Conservation (phyloP, 2,888 invertebrate species). For the Drosophila leonis region DNA sequence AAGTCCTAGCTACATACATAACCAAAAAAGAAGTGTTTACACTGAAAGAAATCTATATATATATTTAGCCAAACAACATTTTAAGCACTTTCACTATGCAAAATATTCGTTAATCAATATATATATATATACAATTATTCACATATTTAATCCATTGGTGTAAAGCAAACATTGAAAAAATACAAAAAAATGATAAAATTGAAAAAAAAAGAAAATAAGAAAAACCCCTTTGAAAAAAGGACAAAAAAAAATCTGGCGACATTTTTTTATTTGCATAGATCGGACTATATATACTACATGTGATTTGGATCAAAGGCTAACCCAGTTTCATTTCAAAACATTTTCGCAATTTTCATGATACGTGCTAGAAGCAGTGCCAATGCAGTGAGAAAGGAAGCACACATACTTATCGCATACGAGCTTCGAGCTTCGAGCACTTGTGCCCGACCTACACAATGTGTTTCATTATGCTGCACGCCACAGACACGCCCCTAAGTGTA, state of each 20-base stretch:
- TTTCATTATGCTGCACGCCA: conserved; percentile 6
- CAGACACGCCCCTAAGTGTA: conserved; percentile 44
- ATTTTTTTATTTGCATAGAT: conserved; percentile 42
- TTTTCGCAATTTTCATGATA: neutral
- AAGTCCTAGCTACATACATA: conserved; percentile 24
- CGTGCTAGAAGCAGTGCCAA: conserved; percentile 1
- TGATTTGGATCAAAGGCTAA: conserved; percentile 6
- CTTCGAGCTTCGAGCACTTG: neutral
- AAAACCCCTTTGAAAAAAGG: conserved; percentile 38
- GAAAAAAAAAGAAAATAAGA: conserved; percentile 51
- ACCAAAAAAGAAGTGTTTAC: conserved; percentile 16
- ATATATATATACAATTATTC: conserved; percentile 23
- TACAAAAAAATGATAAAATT: conserved; percentile 42
- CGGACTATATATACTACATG: neutral
- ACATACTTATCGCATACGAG: neutral
- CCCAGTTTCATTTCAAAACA: neutral
- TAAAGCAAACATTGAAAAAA: conserved; percentile 61
- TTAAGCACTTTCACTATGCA: conserved; percentile 26
- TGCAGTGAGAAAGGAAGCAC: conserved; percentile 1
- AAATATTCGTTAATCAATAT: conserved; percentile 36
- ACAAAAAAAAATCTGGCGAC: conserved; percentile 25
- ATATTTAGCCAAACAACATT: conserved; percentile 5
- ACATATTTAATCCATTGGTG: conserved; percentile 64
- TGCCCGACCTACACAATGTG: conserved; percentile 45
- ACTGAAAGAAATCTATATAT: conserved; percentile 9